Evolutionary conservation across 2,888 invertebrate species (phyloP), one percentile per base, ranked within the genome.

Genomic region (Antheraea yamamai): DNA sequence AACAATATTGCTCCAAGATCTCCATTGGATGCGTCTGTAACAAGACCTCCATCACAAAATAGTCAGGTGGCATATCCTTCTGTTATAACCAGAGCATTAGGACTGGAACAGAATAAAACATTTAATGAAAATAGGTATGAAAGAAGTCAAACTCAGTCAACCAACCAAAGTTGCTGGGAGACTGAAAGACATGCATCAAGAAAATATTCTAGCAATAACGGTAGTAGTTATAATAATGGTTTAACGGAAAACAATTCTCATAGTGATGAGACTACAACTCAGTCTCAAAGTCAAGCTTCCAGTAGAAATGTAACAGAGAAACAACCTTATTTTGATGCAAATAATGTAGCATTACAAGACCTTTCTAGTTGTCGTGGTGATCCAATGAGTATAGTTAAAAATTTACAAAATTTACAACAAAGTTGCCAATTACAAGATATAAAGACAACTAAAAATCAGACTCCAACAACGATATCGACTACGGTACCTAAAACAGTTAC

Each of bases 11-110:
- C 97, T 47, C 96, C 97, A 39, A 95, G 96, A 20, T 97, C 97
- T 66, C 97, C 97, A 14, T 88, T 97, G 80, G 97, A 97, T 84
- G 97, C 96, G 20, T 96, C 97, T 0, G 95, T 97, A 18, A 95
- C 97, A 4, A 91, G 97, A 78, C 96, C 97, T 8, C 95, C 96
- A 66, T 95, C 96, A 71, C 94, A 95, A 83, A 94, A 93, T 79
- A 95, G 92, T 84, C 96, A 96, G 87, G 97, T 97, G 78, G 97
- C 96, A 76, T 98, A 98, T 89, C 97, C 98, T 74, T 97, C 97
- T 80, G 98, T 98, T 78, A 98, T 98, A 84, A 97, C 97, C 66
- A 95, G 97, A 84, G 96, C 97, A 81, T 88, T 97, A 83, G 96
- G 96, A 79, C 92, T 96, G 75, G 96, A 96, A 80, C 96, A 96